These are phyloP conservation scores for Sinocyclocheilus rhinocerous DNA, from an alignment of 2,113 vertebrate species.

Conservation along the genomic window DNA sequence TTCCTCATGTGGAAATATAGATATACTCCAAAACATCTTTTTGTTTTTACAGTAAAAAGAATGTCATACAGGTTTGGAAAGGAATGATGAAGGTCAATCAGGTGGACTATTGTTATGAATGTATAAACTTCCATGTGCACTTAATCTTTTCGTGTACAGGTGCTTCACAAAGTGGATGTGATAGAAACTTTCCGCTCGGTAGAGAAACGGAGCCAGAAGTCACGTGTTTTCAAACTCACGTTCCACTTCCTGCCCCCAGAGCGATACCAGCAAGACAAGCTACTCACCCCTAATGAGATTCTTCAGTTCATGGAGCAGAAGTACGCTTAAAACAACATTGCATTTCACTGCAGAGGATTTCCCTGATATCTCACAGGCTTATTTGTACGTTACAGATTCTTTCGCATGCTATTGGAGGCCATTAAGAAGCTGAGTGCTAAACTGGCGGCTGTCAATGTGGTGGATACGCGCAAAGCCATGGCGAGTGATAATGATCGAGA, in stretches of 20 bases:
- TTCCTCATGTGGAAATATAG: no score
- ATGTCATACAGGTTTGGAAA: neutral
- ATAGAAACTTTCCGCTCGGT: constrained; percentile 79
- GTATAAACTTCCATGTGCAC: neutral
- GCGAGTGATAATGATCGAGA: constrained; percentile 74
- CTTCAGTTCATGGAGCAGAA: constrained; percentile 90
- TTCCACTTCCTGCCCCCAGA: constrained; percentile 85
- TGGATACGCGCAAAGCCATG: constrained; percentile 82
- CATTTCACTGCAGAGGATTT: neutral
- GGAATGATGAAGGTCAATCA: neutral
- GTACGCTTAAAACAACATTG: constrained; percentile 62
- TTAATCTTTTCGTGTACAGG: constrained; percentile 68
- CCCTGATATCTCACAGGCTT: neutral
- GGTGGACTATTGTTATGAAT: no score
- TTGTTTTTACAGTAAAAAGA: neutral
- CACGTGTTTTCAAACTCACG: constrained; percentile 78
- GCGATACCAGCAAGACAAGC: constrained; percentile 85
- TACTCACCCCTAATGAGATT: constrained; percentile 80
- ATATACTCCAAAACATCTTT: neutral
- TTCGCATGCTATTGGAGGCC: constrained; percentile 82
- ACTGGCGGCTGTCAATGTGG: constrained; percentile 78
- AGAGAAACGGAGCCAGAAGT: constrained; percentile 66
- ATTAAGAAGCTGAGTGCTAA: constrained; percentile 85
- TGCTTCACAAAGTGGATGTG: constrained; percentile 87
- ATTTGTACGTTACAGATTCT: constrained; percentile 78